Base-by-base conservation (phyloP, 2,888 invertebrate species). In the Eristalis pertinax region DNA sequence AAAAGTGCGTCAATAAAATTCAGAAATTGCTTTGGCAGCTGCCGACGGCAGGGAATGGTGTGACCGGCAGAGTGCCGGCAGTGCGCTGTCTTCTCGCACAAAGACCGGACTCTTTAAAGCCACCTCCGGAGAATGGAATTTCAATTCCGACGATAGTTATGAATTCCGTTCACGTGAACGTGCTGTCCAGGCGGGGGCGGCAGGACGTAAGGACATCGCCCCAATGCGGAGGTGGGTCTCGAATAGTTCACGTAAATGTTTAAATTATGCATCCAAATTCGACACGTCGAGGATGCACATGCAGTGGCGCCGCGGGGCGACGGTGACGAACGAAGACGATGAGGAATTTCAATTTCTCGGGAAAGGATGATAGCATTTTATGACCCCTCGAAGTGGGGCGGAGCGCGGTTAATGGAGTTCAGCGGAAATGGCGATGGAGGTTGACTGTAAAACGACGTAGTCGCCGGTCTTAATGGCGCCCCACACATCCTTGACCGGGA, bases 111-210 rank as follows among this genome's bases (percentile, higher is more conserved):
- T 7, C 7, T 19, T 50, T 50, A 50, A 50, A 19, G n/a, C 19
- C 2, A 19, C 50, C 19, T 1, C 5, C 43, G 0, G 5, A 41
- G 41, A 8, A 38, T 22, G 32, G 41, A 82, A 69, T 75, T 81
- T 78, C 62, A 75, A 78, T 56, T 74, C 82, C n/a, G 19, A 63
- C 29, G 43, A 69, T 38, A 60, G 69, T 85, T 81, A 73, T 7
- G 19, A 41, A 73, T 82, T 85, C 77, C 77, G 73, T 41, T 58
- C 70, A 70, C 73, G 32, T 73, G 60, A 13, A 13, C 38, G 0
- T 1, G 10, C 0, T n/a, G n/a, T n/a, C n/a, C n/a, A 13, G 0
- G 10, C 13, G n/a, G 32, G 32, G 32, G 32, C 1, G 10, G 32
- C 4, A 50, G 43, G 43, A 7, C 43, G n/a, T n/a, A 19, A 50